Evolutionary conservation across 2,113 vertebrate genomes (phyloP).

Genomic region (Alouatta palliata): DNA sequence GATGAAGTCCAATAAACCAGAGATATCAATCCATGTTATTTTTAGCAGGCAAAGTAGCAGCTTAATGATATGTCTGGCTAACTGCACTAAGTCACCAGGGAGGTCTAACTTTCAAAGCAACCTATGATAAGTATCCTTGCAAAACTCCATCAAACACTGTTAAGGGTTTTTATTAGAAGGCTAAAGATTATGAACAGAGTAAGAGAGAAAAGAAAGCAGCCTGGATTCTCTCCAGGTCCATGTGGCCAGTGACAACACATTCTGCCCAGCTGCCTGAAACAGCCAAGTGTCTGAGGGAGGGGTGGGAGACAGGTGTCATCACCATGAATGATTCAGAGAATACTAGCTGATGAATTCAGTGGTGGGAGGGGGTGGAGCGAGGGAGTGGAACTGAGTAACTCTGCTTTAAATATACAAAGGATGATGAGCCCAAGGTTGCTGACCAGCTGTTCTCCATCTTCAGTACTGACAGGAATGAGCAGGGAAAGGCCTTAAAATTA

Average conservation of each 20-base stretch:
- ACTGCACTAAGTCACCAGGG: neutral
- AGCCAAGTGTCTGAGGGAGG: neutral
- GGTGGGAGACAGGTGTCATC: neutral
- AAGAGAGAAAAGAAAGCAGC: neutral
- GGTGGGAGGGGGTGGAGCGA: neutral
- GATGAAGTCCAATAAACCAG: neutral
- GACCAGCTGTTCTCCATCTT: constrained; percentile 60
- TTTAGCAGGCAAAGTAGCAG: neutral
- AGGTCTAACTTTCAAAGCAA: constrained; percentile 11
- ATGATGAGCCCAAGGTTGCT: constrained; percentile 33
- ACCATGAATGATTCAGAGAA: constrained; percentile 33
- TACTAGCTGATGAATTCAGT: neutral
- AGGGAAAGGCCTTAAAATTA: constrained; percentile 42
- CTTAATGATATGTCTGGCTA: neutral
- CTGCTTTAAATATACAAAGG: constrained; percentile 44
- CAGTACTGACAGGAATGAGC: neutral
- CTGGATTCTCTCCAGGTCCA: neutral
- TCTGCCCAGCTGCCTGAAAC: neutral
- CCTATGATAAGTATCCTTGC: neutral
- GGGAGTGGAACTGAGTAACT: neutral
- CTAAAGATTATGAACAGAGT: neutral
- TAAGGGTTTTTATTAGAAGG: neutral
- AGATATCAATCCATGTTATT: neutral
- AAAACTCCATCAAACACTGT: neutral
- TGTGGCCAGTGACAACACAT: neutral